Percentiles rank a stretch among this genome's conserved stretches.
phyloP scores from a whole-genome alignment of 2,113 vertebrate genomes.

The Epinephelus fuscoguttatus region DNA sequence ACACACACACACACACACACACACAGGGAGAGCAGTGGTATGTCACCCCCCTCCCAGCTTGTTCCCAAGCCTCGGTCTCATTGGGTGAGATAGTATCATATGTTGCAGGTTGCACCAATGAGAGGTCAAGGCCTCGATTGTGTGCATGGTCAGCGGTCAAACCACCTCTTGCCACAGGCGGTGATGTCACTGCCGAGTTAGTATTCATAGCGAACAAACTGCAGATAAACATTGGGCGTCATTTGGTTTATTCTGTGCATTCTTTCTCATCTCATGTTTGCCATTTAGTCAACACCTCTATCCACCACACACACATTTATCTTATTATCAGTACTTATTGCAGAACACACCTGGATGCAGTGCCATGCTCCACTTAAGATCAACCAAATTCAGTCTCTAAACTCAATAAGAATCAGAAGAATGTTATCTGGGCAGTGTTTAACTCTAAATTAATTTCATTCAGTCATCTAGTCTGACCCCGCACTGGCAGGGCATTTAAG shows the following conservation, averaged over 20 bases:
- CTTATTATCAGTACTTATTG: background rate
- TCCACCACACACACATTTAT: slow-evolving; percentile 6
- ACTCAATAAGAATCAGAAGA: slow-evolving; percentile 20
- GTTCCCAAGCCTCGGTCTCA: slow-evolving; percentile 49
- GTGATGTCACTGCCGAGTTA: slow-evolving; percentile 49
- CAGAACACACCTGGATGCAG: slow-evolving; percentile 4
- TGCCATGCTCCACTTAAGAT: slow-evolving; percentile 1
- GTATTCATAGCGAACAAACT: slow-evolving; percentile 65
- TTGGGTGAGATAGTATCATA: slow-evolving; percentile 71
- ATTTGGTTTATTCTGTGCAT: background rate
- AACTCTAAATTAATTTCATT: slow-evolving; percentile 21
- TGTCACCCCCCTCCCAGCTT: slow-evolving; percentile 49
- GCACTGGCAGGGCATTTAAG: slow-evolving; percentile 15
- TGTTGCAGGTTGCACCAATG: slow-evolving; percentile 71
- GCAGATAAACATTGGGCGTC: slow-evolving; percentile 19
- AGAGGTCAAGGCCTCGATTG: slow-evolving; percentile 64
- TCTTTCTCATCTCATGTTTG: slow-evolving; percentile 9
- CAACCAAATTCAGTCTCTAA: slow-evolving; percentile 11
- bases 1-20: slow-evolving; percentile 28
- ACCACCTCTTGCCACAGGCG: slow-evolving; percentile 36
- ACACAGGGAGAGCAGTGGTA: slow-evolving; percentile 50
- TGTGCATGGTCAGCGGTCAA: slow-evolving; percentile 66
- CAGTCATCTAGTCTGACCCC: slow-evolving; percentile 7
- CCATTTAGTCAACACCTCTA: background rate
- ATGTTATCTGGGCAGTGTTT: slow-evolving; percentile 29